A percentile compares a stretch with the other conserved stretches of the same genome.
phyloP scores from a whole-genome alignment of 1,140 invertebrate genomes.

The Sipha flava region DNA sequence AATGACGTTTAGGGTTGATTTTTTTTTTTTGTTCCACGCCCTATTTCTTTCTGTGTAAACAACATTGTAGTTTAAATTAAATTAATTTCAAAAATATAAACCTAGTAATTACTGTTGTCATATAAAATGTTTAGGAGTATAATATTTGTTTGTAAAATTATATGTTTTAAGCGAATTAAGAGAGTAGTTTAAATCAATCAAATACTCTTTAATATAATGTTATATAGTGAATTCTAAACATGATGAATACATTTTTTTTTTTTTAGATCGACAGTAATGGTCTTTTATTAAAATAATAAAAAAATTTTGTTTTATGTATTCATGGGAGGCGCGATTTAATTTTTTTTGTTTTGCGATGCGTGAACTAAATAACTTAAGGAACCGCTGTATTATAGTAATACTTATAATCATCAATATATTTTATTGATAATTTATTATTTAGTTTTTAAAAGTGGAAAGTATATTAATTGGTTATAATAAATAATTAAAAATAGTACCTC shows the following conservation, averaged over 20 bases:
- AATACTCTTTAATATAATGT: not conserved
- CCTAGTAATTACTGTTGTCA: not conserved
- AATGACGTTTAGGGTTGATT: not conserved
- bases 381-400: no score
- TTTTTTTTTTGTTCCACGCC: not conserved
- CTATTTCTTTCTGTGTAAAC: not conserved
- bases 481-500: no score
- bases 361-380: no score
- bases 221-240: not conserved
- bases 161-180: not conserved
- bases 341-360: no score
- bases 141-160: not conserved
- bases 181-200: not conserved
- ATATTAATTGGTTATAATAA: no score
- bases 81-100: not conserved
- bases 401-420: no score
- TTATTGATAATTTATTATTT: no score
- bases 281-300: no score
- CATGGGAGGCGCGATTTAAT: no score
- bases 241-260: not conserved
- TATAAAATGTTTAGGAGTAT: not conserved
- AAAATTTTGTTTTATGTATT: no score
- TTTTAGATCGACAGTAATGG: not conserved
- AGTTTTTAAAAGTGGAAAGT: no score
- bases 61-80: not conserved